Evolutionary conservation across 1,140 invertebrate species (phyloP), one percentile per base, ranked within the genome.

Genomic region (Chelonus insularis): DNA sequence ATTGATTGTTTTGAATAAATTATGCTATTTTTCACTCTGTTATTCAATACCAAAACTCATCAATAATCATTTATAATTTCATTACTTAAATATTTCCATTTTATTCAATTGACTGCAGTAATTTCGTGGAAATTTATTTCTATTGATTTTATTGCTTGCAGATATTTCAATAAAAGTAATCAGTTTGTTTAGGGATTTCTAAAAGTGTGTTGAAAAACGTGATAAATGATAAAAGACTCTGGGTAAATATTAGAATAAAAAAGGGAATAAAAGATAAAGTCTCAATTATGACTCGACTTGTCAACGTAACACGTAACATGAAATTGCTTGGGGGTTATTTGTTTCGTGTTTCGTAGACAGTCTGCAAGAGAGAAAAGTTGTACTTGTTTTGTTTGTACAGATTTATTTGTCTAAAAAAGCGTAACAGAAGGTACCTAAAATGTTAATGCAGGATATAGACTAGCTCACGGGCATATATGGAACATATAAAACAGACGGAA

Each of bases 241-340:
- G 3, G 25, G 25, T 29, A 29, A 29, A 29, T 11, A 14, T 12
- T 39, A 14, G 14, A 11, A 11, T 39, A 39, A 11, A 39, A 14
- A 39, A 11, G 11, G 8, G 16, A 43, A 43, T 43, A 14, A 43
- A 20, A 18, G 6, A 43, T 43, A 16, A 43, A 43, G 41, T 16
- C 16, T 43, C 41, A 43, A 43, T 43, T 43, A 8, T 8, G 41
- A 43, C 41, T 16, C 37, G 1, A 18, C 12, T 16, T 43, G 41
- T 43, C 14, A 43, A 23, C 62, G 60, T 54, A 52, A 51, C 47
- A 54, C 59, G 56, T 61, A 50, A 63, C 60, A 63, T 58, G 23
- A 65, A 70, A 70, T 72, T 70, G 64, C 64, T 70, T 65, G 61
- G 16, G 51, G 67, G 70, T 62, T 29, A 11, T 50, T 54, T 9